Conservation (phyloP, 2,113 vertebrate species). For the Cichladusa arquata region DNA sequence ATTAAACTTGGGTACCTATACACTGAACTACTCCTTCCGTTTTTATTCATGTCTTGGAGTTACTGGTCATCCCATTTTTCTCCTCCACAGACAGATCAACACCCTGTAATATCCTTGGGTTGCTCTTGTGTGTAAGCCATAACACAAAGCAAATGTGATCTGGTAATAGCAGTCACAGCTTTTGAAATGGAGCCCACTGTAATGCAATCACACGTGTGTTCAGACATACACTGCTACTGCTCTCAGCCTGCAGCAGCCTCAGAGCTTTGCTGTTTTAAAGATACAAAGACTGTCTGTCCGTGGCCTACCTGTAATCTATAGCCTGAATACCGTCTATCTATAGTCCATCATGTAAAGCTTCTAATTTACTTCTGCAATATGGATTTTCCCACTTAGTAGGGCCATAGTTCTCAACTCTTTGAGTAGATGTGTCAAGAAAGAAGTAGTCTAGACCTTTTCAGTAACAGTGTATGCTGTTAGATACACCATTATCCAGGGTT, state of each 20-base stretch:
- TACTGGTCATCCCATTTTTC: constrained; percentile 1
- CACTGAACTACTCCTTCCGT: not conserved
- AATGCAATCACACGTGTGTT: not conserved
- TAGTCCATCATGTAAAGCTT: not conserved
- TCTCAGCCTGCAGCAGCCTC: not conserved
- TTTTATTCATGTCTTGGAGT: not conserved
- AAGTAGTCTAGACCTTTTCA: not conserved
- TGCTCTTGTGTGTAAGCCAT: not conserved
- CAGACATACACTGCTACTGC: not conserved
- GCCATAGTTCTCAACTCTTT: not conserved
- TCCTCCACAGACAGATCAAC: constrained; percentile 11
- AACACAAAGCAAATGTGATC: not conserved
- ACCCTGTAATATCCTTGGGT: constrained; percentile 14
- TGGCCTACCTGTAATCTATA: not conserved
- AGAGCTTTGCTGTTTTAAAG: not conserved
- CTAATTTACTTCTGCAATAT: not conserved
- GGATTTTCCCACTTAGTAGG: not conserved
- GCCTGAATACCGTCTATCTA: not conserved
- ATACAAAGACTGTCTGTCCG: not conserved
- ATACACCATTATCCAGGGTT: not conserved
- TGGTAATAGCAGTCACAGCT: not conserved
- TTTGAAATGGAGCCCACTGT: not conserved
- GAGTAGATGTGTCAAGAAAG: not conserved
- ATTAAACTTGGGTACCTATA: not conserved
- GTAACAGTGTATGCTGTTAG: not conserved